Conservation (phyloP, 2,113 vertebrate species). For the Cebidichthys violaceus region DNA sequence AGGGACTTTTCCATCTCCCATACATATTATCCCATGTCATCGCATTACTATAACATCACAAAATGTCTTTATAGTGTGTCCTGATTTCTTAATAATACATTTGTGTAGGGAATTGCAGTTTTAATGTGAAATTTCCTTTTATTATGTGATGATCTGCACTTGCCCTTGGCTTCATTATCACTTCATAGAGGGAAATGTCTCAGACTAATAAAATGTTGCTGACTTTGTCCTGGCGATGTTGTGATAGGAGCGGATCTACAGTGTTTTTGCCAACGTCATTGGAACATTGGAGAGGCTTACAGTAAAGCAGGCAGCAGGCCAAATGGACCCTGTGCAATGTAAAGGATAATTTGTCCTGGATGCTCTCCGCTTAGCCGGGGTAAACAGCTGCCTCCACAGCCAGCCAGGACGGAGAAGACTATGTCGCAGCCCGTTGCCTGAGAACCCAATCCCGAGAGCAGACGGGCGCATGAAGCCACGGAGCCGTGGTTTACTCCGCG, state of each 20-base stretch:
- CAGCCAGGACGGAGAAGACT: slow-evolving; percentile 36
- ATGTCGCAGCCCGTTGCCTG: slow-evolving; percentile 23
- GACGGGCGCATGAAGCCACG: slow-evolving; percentile 35
- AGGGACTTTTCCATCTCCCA: neutral
- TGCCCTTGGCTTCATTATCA: slow-evolving; percentile 63
- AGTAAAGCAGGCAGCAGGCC: slow-evolving; percentile 74
- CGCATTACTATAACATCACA: slow-evolving; percentile 25
- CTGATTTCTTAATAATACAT: slow-evolving; percentile 50
- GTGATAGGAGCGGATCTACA: slow-evolving; percentile 59
- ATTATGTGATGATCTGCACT: slow-evolving; percentile 34
- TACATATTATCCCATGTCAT: neutral
- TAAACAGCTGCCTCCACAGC: slow-evolving; percentile 61
- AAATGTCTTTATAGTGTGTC: slow-evolving; percentile 33
- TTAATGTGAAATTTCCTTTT: slow-evolving; percentile 45
- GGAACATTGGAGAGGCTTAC: slow-evolving; percentile 70
- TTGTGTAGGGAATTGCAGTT: slow-evolving; percentile 25
- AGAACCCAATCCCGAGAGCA: slow-evolving; percentile 33
- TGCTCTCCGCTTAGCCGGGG: slow-evolving; percentile 52
- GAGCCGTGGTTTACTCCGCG: slow-evolving; percentile 31
- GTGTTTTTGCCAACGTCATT: slow-evolving; percentile 73
- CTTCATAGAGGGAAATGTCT: slow-evolving; percentile 50
- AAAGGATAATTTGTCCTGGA: slow-evolving; percentile 62
- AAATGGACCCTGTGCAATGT: slow-evolving; percentile 74
- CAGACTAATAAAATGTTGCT: slow-evolving; percentile 69
- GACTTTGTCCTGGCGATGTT: slow-evolving; percentile 65